Evolutionary conservation across 2,888 invertebrate genomes (phyloP), one percentile per base, ranked within the genome.

Genomic region (Xanthia icteritia): DNA sequence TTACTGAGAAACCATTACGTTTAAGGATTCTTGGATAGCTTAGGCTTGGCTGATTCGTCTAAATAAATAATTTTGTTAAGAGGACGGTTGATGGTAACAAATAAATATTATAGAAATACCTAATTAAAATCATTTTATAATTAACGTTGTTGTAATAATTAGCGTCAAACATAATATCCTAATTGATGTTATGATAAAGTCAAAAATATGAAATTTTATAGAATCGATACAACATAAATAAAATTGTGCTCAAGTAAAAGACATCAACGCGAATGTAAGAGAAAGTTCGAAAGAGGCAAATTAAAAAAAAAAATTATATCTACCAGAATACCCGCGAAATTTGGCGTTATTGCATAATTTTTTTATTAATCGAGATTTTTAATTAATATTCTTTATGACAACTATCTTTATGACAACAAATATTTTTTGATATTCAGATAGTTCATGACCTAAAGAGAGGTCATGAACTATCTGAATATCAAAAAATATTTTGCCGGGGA

Each of bases 231-330:
- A 76, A 56, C 27, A 20, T 42, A 60, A 69, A 83, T 78, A 79
- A 79, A 85, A 82, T 60, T 15, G 42, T 74, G 68, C 70, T 81
- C 81, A 82, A 90, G 77, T 80, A 92, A 92, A 92, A 92, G 92
- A 92, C 90, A 89, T 92, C 90, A 92, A 92, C 92, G 92, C 91
- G 88, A 76, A 73, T 82, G 31, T 71, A 65, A 69, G 82, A 88
- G 89, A 87, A 89, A 89, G 88, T 86, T 45, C 31, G 0, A 63
- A 31, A 31, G 27, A n/a, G 15, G n/a, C 8, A 65, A 42, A 67
- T 39, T 5, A 31, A 31, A 77, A 82, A 77, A n/a, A 66, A 31
- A 45, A n/a, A 5, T 66, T 39, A 56, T 36, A 42, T 11, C 42
- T 42, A 42, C 42, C 42, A 42, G 42, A 42, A 42, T 9, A 42